These are phyloP conservation scores for Amphipyra tragopoginis DNA, from an alignment of 2,888 invertebrate genomes.

Conservation along the genomic window DNA sequence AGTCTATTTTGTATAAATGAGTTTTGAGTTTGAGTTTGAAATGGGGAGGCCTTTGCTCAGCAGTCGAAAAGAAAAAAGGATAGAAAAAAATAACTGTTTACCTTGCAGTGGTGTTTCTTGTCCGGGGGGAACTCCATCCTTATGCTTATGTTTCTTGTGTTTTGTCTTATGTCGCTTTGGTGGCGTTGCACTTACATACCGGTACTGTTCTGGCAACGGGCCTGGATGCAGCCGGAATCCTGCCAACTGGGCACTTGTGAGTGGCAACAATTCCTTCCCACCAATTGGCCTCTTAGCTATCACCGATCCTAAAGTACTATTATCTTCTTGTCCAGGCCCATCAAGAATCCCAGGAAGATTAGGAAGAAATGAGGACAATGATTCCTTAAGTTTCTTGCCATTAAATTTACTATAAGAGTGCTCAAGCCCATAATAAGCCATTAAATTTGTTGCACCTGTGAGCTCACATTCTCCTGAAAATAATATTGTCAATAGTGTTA, in stretches of 20 bases:
- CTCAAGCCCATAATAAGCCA: slow-evolving; percentile 98
- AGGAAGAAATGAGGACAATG: slow-evolving; percentile 98
- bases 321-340: slow-evolving; percentile 95
- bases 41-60: no score
- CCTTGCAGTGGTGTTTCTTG: slow-evolving; percentile 94
- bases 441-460: slow-evolving; percentile 98
- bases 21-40: no score
- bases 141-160: slow-evolving; percentile 98
- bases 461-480: slow-evolving; percentile 95
- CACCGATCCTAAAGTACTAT: slow-evolving; percentile 96
- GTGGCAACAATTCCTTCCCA: slow-evolving; percentile 95
- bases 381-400: slow-evolving; percentile 98
- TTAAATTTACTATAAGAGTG: slow-evolving; percentile 99
- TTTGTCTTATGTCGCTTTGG: slow-evolving; percentile 98
- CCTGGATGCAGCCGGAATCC: slow-evolving; percentile 99
- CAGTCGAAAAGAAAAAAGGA: no score
- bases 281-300: slow-evolving; percentile 98
- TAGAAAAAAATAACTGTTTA: slow-evolving; percentile 57
- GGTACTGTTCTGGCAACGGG: slow-evolving; percentile 98
- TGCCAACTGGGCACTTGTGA: slow-evolving; percentile 96
- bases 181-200: slow-evolving; percentile 97
- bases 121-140: slow-evolving; percentile 94
- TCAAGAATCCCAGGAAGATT: slow-evolving; percentile 98
- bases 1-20: no score
- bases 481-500: slow-evolving; percentile 41